These are phyloP conservation scores for Philopedon plagiatum DNA, from an alignment of 2,888 invertebrate species.

Conservation along the genomic window DNA sequence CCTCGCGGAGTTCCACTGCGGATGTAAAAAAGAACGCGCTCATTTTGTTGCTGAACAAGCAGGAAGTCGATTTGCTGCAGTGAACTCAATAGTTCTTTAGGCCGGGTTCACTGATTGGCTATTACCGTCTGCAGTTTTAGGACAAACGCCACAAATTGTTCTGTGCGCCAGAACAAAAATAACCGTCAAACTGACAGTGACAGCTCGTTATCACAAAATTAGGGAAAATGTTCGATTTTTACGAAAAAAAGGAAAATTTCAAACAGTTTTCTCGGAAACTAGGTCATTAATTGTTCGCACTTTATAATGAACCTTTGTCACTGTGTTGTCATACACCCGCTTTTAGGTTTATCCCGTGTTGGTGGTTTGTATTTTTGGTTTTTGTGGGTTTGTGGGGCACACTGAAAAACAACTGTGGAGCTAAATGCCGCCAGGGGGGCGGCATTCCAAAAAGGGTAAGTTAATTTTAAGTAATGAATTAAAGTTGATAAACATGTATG, in stretches of 20 bases:
- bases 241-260: constrained; percentile 25
- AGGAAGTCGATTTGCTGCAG: no score
- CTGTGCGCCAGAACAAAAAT: background rate
- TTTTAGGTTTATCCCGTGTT: constrained; percentile 18
- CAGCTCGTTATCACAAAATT: constrained; percentile 11
- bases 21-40: no score
- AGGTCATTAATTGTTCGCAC: constrained; percentile 39
- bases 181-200: constrained; percentile 5
- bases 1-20: no score
- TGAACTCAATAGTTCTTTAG: no score
- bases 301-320: constrained; percentile 36
- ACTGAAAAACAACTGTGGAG: constrained; percentile 62
- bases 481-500: no score
- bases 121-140: no score
- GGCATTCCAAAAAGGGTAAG: constrained; percentile 62
- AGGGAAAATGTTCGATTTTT: constrained; percentile 43
- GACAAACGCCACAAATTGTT: background rate
- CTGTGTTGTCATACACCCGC: constrained; percentile 15
- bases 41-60: no score
- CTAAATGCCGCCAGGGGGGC: constrained; percentile 68
- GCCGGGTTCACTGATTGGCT: no score
- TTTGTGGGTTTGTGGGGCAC: constrained; percentile 58
- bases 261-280: constrained; percentile 39
- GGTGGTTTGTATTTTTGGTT: constrained; percentile 23
- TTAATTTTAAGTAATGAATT: background rate